Percentiles rank a stretch among this genome's conserved stretches.
Evolutionary conservation across 2,797 vertebrate species (phyloP).

Genomic region (Tympanoctomys barrerae): DNA sequence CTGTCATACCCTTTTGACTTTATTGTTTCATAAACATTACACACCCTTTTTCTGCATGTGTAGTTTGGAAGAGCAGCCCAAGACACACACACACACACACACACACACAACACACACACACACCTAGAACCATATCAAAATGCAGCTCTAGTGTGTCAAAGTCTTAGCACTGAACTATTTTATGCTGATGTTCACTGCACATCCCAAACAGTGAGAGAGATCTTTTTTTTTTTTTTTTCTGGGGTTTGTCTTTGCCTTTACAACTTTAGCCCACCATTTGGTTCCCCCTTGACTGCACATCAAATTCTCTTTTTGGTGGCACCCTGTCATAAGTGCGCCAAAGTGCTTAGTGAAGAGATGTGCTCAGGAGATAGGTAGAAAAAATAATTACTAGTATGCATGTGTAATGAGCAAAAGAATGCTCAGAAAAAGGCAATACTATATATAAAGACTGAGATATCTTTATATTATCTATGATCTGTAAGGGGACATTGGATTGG

Average conservation of each 20-base stretch:
- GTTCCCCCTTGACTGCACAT: not conserved
- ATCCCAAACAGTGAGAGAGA: not conserved
- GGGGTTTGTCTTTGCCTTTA: not conserved
- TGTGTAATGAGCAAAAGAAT: not conserved
- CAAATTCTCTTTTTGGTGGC: not conserved
- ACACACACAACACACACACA: not conserved
- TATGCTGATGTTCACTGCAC: not conserved
- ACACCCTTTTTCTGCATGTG: not conserved
- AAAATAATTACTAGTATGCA: not conserved
- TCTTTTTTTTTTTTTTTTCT: not conserved
- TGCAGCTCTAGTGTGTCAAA: not conserved
- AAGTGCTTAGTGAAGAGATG: not conserved
- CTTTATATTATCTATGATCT: not conserved
- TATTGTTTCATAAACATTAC: not conserved
- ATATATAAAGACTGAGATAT: not conserved
- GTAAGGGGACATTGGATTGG: not conserved
- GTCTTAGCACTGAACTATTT: not conserved
- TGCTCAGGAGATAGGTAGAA: not conserved
- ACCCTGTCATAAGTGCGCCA: not conserved
- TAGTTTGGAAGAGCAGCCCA: not conserved
- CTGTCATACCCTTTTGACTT: not conserved
- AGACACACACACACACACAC: not conserved
- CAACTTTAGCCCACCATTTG: not conserved
- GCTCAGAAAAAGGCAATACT: not conserved
- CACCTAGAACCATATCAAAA: conserved; percentile 23